Evolutionary conservation across 1,140 invertebrate species (phyloP).

Genomic region (Hylyphantes graminicola): DNA sequence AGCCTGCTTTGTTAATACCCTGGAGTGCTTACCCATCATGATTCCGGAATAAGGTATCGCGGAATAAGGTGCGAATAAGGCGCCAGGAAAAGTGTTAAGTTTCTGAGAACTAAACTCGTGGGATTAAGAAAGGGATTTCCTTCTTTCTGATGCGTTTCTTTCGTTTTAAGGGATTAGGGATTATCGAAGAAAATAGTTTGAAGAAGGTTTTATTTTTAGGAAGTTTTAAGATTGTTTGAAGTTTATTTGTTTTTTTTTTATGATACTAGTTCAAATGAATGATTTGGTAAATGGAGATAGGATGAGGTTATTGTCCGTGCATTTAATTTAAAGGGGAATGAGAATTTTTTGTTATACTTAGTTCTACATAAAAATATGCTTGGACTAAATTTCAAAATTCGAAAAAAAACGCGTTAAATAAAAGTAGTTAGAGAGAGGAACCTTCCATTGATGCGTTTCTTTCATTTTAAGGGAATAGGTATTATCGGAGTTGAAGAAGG

Average conservation of each 20-base stretch:
- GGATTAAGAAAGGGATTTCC: neutral
- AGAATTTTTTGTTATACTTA: no score
- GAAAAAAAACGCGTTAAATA: no score
- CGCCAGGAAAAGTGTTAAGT: conserved; percentile 41
- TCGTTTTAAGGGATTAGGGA: conserved; percentile 48
- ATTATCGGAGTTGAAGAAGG: conserved; percentile 2
- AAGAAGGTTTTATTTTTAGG: neutral
- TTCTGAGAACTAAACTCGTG: conserved; percentile 1
- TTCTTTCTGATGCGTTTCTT: conserved; percentile 43
- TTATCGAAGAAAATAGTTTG: conserved; percentile 13
- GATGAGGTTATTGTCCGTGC: no score
- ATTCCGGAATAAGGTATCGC: conserved; percentile 45
- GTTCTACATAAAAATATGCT: no score
- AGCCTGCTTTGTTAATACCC: conserved; percentile 54
- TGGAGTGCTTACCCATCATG: conserved; percentile 53
- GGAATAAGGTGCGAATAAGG: conserved; percentile 1
- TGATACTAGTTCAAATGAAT: no score
- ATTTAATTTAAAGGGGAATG: no score
- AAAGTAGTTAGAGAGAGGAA: no score
- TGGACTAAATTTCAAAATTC: no score
- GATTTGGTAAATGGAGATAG: no score
- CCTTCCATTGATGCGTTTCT: conserved; percentile 49
- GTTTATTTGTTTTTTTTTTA: neutral
- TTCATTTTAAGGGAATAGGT: conserved; percentile 48
- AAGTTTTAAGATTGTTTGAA: neutral